Conservation (phyloP, 2,888 invertebrate genomes). For the Eupithecia abbreviata region DNA sequence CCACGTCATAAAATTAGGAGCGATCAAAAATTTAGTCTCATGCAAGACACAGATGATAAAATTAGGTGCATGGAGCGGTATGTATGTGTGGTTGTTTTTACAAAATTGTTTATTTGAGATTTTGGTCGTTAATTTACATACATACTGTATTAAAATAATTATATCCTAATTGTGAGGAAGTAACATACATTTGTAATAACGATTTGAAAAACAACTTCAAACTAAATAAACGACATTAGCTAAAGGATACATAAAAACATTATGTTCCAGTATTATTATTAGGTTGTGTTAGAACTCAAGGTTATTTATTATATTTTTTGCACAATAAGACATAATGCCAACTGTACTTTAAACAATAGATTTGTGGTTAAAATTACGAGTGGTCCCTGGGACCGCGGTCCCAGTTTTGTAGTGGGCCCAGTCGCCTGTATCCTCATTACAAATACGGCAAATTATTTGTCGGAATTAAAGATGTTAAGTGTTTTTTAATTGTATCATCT, state of each 20-base stretch:
- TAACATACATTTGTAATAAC: not conserved
- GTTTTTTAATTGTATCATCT: not conserved
- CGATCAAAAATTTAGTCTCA: too few relatives aligned
- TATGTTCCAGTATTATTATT: not conserved
- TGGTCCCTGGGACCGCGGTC: too few relatives aligned
- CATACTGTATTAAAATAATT: not conserved
- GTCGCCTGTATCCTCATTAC: too few relatives aligned
- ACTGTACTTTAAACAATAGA: too few relatives aligned
- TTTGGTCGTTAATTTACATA: not conserved
- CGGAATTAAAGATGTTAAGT: not conserved
- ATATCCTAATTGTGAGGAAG: conserved; percentile 1
- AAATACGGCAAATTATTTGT: not conserved
- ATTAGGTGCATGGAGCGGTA: too few relatives aligned
- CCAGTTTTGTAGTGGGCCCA: too few relatives aligned
- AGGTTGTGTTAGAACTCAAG: too few relatives aligned
- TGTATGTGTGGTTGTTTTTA: not conserved
- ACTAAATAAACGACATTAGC: not conserved
- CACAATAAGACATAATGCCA: too few relatives aligned
- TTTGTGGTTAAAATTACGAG: too few relatives aligned
- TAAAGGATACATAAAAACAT: not conserved
- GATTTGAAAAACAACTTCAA: not conserved
- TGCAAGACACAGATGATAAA: too few relatives aligned
- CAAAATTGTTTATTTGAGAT: not conserved
- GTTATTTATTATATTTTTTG: too few relatives aligned
- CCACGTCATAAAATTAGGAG: not conserved